Evolutionary conservation across 2,888 invertebrate species (phyloP), one percentile per base, ranked within the genome.

Genomic region (Ennomos quercinarius): DNA sequence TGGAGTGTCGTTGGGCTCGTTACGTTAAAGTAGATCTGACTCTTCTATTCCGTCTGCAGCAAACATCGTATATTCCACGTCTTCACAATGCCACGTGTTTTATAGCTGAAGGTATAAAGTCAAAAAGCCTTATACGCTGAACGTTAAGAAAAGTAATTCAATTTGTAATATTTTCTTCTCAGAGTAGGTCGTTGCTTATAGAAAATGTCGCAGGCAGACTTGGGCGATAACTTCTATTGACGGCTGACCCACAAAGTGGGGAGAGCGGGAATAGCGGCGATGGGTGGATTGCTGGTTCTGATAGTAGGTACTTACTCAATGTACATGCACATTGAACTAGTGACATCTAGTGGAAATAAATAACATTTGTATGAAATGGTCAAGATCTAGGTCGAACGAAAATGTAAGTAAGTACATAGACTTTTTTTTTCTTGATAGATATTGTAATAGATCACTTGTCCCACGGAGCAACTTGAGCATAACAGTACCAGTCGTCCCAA

Each of bases 181-280:
- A 62, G 63, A 64, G 59, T 61, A 56, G 55, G 44, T 43, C 63
- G 59, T 61, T 69, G 66, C 67, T 63, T 72, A 70, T 66, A 61
- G 63, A 64, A 70, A 59, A 68, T 67, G 72, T 74, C 70, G 60
- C 61, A 57, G 62, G 56, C 72, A 74, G 70, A 68, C 68, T 66
- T 51, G 47, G 65, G 13, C 54, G 73, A 73, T 74, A 76, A 77
- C 71, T 68, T 71, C 76, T 74, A 78, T 76, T 73, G 74, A 76
- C 71, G 71, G 65, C 64, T 69, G 68, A 62, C 72, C 74, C 67
- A 70, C 65, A 63, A 73, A 74, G 67, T 68, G 64, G 65, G 65
- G 39, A 63, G 27, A 27, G 27, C 63, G 64, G 55, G 10, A 56
- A 6, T 27, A 27, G 27, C 27, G 27, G 44, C 56, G 58, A 63